Base-by-base conservation (phyloP, 37 sponge, comb jelly and placozoan species). In the Hormiphora californensis region DNA sequence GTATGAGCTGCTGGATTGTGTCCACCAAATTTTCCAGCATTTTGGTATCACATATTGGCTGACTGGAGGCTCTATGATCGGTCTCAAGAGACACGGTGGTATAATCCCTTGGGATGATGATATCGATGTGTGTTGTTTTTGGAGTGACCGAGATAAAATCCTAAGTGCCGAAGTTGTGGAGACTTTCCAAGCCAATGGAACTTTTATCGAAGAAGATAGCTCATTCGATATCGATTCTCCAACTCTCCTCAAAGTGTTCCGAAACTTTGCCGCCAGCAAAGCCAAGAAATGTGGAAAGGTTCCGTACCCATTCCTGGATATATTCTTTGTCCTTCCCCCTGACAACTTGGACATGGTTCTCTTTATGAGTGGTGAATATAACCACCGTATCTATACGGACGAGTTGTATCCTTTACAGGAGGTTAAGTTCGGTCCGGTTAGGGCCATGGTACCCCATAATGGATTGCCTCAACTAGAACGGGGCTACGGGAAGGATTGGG, bases 61-160 rank as follows among this genome's bases (percentile, higher is more conserved):
- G n/a, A 41, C 81, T 27, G 81, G 81, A 4, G 81, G 81, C 43
- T 32, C 81, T 1, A 32, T 32, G 31, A 25, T 73, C 19, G 81
- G 81, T 19, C 5, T 35, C 23, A 30, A 35, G 81, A 3, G 81
- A 8, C 81, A 73, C 25, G 46, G 81, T 73, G 81, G 81, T n/a
- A 25, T 73, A 4, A 73, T 73, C 49, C 81, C 81, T 28, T 73
- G 81, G 81, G 81, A 73, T 73, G 81, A 73, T 39, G 81, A 73
- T 49, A 25, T 73, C 9, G 81, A 73, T 21, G 43, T 73, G 4
- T 73, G 81, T 19, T 57, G 61, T 15, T 57, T 57, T 57, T 4
- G 9, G 61, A 12, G n/a, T 5, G n/a, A 57, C 22, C n/a, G 27
- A 12, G 61, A 57, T 5, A 57, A 57, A 30, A 57, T 57, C 7